Evolutionary conservation across 2,888 invertebrate species (phyloP), one percentile per base, ranked within the genome.

Genomic region (Drosophila mercatorum): DNA sequence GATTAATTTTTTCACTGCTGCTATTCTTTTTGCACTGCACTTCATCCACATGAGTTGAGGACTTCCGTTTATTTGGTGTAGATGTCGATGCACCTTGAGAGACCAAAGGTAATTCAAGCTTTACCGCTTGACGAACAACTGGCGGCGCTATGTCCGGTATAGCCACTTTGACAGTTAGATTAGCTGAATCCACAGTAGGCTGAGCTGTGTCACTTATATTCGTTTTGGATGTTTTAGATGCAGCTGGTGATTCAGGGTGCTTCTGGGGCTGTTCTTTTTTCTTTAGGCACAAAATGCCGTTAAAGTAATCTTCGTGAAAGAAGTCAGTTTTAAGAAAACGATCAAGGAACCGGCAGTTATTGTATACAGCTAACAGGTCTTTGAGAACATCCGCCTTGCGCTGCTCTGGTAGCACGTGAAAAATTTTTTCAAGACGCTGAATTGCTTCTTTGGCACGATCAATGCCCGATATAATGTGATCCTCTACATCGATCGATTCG

Each of bases 281-380:
- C 46, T 68, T 81, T 38, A 96, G 95, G 78, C 96, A 95, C 59
- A 97, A 91, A 2, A 97, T 93, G 51, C 96, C 96, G 94, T 95
- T 94, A 92, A 97, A 97, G 92, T 97, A 95, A 89, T 95, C 95
- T 88, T 96, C 96, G 79, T 97, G 96, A 92, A 98, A 98, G 93
- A 96, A 97, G 5, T 96, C 95, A 0, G 97, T 97, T 56, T 96
- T 96, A 94, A 98, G 95, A 65, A 97, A 93, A 81, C 96, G 96
- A 93, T 98, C 97, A 92, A 98, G 94, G 90, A 96, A 97, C 81
- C 97, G 95, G 89, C 97, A 97, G 91, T 97, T 97, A 91, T 97
- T 97, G 91, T 97, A 97, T 49, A 97, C 95, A 88, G 95, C 95
- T 68, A 97, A 93, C 51, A 97, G 93, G 92, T 96, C 96, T 80